A percentile compares a stretch with the other conserved stretches of the same genome.
Conservation (phyloP, 2,888 invertebrate genomes). For the Dicyrtoma fusca region DNA sequence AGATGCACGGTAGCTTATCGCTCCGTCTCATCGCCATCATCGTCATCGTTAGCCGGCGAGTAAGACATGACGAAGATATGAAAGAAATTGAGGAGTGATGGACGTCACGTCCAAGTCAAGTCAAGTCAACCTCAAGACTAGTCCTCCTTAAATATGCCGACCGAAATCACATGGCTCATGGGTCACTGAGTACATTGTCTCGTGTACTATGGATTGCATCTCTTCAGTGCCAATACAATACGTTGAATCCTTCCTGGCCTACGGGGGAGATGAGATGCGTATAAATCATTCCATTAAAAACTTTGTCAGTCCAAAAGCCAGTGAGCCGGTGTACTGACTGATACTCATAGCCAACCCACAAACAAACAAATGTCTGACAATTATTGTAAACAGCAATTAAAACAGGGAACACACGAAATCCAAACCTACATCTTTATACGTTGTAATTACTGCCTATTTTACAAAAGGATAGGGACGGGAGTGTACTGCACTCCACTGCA, state of each 20-base stretch:
- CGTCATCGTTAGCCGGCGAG: constrained; percentile 30
- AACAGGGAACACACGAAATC: no score
- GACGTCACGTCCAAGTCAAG: constrained; percentile 38
- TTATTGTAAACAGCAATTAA: no score
- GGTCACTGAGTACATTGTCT: no score
- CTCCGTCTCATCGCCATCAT: constrained; percentile 38
- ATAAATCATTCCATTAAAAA: no score
- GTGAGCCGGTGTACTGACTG: no score
- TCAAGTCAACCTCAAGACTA: constrained; percentile 14
- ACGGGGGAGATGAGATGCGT: not conserved
- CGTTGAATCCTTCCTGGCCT: not conserved
- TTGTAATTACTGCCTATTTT: no score
- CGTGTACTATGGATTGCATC: not conserved
- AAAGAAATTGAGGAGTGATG: constrained; percentile 34
- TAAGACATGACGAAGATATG: constrained; percentile 34
- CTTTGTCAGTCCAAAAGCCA: no score
- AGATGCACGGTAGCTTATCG: constrained; percentile 38
- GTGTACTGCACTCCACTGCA: no score
- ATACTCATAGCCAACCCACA: no score
- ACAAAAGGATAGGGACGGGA: no score
- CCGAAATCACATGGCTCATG: not conserved
- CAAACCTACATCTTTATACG: no score
- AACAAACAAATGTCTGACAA: no score
- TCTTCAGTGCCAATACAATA: not conserved
- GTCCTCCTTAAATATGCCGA: constrained; percentile 34